phyloP scores from a whole-genome alignment of 2,113 vertebrate species.

The Gnathonemus longibarbis region DNA sequence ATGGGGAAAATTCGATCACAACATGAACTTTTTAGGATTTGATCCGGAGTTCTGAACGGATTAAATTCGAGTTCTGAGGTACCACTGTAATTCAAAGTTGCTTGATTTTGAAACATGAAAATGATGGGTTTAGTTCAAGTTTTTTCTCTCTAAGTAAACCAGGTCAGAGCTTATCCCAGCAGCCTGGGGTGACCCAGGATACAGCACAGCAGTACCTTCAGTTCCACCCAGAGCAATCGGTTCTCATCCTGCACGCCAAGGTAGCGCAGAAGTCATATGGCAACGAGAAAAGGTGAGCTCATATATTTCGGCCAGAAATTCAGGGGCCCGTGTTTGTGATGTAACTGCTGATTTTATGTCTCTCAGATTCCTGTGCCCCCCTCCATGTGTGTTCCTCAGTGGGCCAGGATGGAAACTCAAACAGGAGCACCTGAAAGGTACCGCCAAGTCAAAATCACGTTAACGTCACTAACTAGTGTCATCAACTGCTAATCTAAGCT shows the following conservation, averaged over 20 bases:
- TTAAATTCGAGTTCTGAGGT: too few relatives aligned
- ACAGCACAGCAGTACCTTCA: slow-evolving; percentile 61
- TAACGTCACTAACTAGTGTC: not conserved
- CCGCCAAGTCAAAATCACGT: not conserved
- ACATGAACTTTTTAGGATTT: too few relatives aligned
- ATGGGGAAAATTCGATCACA: too few relatives aligned
- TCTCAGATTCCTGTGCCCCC: slow-evolving; percentile 88
- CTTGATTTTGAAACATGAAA: not conserved
- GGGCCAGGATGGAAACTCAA: slow-evolving; percentile 80
- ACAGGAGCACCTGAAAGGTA: slow-evolving; percentile 75
- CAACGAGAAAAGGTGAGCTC: slow-evolving; percentile 81
- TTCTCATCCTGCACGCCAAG: slow-evolving; percentile 83
- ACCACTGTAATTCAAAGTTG: not conserved
- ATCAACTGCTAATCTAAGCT: not conserved
- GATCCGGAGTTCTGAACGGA: too few relatives aligned
- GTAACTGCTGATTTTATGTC: not conserved
- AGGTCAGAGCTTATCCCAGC: slow-evolving; percentile 36
- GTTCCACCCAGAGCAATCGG: slow-evolving; percentile 66
- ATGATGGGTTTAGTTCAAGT: not conserved
- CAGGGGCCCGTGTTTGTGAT: not conserved
- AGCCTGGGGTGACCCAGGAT: slow-evolving; percentile 47
- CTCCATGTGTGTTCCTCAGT: slow-evolving; percentile 83
- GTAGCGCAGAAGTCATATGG: slow-evolving; percentile 95
- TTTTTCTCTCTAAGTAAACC: slow-evolving; percentile 35
- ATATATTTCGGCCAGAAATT: not conserved